Base-by-base conservation (phyloP, 1,140 invertebrate species). In the Drosophila punjabiensis region DNA sequence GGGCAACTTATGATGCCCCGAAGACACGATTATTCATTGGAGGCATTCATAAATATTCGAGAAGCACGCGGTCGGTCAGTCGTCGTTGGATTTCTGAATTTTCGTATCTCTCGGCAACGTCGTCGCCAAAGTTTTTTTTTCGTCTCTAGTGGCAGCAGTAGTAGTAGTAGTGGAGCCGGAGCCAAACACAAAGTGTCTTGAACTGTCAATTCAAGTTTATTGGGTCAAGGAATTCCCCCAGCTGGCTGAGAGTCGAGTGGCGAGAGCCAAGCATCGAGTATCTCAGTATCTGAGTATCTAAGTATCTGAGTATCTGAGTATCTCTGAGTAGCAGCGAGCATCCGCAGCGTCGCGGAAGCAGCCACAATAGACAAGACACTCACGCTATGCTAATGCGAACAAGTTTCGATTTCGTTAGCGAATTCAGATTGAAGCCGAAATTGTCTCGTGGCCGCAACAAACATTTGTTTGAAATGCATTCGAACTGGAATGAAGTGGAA, bases 201-300 rank as follows among this genome's bases (percentile, higher is more conserved):
- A 86, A 91, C 89, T 92, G 89, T 92, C 89, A 92, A 79, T 92
- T 92, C 89, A 92, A 92, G 89, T 92, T 92, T 92, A 92, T 92
- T 92, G 84, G 89, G 89, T 92, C 89, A 92, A 92, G 89, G 89
- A 82, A 76, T 58, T 89, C 78, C 32, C 47, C 71, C 81, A 48
- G 71, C 81, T 79, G 79, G 62, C 50, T 53, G 66, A 64, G 74
- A 58, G 56, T 14, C 39, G 63, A 65, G 68, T 56, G 68, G 39
- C 45, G 68, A 61, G 50, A 62, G 59, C 28, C 35, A 24, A 53
- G 53, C 58, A 18, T 62, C 56, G 59, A 71, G 60, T 66, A 59
- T 62, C 75, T 50, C 63, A 64, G 48, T 69, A 53, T 64, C 53
- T 55, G 4, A n/a, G n/a, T n/a, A n/a, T n/a, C n/a, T n/a, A n/a